Evolutionary conservation across 2,797 vertebrate species (phyloP), one percentile per base, ranked within the genome.

Genomic region (Mallotus villosus): DNA sequence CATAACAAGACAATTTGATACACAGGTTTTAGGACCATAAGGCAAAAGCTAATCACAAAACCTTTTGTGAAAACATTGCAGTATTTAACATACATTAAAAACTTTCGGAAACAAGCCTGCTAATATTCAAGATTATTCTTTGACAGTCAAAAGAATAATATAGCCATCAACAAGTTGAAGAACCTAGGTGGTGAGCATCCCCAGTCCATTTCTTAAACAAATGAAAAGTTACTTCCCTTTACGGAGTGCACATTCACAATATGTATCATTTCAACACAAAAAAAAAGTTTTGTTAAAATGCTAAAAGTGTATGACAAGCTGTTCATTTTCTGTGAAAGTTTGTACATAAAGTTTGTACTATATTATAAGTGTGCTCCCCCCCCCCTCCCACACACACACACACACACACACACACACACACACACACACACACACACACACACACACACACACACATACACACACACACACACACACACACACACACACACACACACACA

Each of bases 1-100:
- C 51, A 55, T n/a, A 55, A 55, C 19, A 55, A n/a, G 19, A 55
- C 51, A 55, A 55, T 55, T 17, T 5, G 19, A 55, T 17, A n/a
- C 16, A 55, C 7, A 5, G 19, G 51, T 46, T 46, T 46, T 2
- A 46, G 41, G 41, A 11, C 11, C 41, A 55, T 55, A n/a, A 17
- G 51, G 74, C 63, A 73, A 68, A 57, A 68, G 73, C 21, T 57
- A 14, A 61, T 46, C 41, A 46, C 41, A 46, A 46, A 46, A 46
- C 41, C 12, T 46, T 46, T 12, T 25, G 64, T 49, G 37, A 24
- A 66, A 14, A 66, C 63, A 25, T 51, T 51, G 7, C 12, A 49
- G 14, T 49, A 49, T 49, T 51, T 24, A 27, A 51, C 41, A 66
- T 34, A 11, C 12, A 46, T 46, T 2, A 46, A 12, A 41, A 46